phyloP scores from a whole-genome alignment of 2,797 vertebrate species.

The Anguilla anguilla region DNA sequence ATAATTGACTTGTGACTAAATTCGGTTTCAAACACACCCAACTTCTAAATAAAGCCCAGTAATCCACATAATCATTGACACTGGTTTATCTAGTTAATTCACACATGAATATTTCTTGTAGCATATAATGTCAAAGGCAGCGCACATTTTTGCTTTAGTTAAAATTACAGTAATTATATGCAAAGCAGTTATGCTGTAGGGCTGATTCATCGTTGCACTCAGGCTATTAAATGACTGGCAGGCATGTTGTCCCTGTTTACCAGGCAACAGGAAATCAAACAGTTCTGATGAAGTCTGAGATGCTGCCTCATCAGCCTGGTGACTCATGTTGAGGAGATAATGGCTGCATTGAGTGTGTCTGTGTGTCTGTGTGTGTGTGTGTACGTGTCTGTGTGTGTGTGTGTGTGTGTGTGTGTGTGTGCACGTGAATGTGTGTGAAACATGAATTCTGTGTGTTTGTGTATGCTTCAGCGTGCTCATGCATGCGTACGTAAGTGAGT shows the following conservation, averaged over 20 bases:
- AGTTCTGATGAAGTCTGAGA: not conserved
- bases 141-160: not conserved
- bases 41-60: not conserved
- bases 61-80: not conserved
- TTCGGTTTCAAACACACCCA: not conserved
- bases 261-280: not conserved
- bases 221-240: not conserved
- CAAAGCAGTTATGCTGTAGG: not conserved
- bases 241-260: not conserved
- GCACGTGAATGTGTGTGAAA: constrained; percentile 8
- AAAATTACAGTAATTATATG: not conserved
- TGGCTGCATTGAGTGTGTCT: not conserved
- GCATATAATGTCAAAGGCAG: not conserved
- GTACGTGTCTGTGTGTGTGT: constrained; percentile 13
- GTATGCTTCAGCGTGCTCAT: not conserved
- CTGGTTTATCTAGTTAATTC: not conserved
- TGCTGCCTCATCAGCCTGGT: not conserved
- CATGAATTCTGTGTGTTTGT: not conserved
- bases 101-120: not conserved
- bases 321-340: not conserved
- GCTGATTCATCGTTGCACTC: not conserved
- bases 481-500: not conserved
- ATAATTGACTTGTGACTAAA: not conserved
- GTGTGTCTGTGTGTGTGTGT: not conserved
- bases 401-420: not conserved